phyloP scores from a whole-genome alignment of 2,113 vertebrate species.

The Oophaga pumilio region DNA sequence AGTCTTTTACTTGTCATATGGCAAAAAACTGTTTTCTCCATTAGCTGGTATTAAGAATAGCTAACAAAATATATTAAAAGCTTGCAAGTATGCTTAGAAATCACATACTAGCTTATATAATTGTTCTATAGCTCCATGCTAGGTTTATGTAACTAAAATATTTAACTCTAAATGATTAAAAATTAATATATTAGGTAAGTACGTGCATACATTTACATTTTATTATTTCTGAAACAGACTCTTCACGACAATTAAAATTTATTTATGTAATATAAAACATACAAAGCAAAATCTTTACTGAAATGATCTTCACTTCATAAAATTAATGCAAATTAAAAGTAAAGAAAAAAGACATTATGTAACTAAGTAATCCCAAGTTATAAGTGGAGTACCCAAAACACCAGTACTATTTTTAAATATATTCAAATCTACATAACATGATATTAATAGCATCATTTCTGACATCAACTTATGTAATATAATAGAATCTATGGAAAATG shows the following conservation, averaged over 20 bases:
- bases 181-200: background rate
- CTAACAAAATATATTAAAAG: background rate
- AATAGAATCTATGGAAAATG: no score
- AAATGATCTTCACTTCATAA: background rate
- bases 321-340: background rate
- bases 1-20: no score
- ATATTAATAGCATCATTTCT: no score
- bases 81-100: background rate
- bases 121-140: background rate
- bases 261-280: background rate
- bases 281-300: background rate
- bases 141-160: background rate
- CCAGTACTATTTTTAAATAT: no score
- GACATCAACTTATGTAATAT: no score
- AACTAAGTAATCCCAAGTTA: no score
- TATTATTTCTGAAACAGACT: background rate
- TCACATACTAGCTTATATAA: background rate
- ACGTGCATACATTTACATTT: constrained; percentile 1
- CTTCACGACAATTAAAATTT: background rate
- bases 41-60: background rate
- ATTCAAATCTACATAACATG: no score
- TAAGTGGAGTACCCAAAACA: no score
- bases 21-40: background rate
- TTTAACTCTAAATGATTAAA: background rate
- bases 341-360: background rate